Base-by-base conservation (phyloP, 2,113 vertebrate species). In the Podarcis muralis region DNA sequence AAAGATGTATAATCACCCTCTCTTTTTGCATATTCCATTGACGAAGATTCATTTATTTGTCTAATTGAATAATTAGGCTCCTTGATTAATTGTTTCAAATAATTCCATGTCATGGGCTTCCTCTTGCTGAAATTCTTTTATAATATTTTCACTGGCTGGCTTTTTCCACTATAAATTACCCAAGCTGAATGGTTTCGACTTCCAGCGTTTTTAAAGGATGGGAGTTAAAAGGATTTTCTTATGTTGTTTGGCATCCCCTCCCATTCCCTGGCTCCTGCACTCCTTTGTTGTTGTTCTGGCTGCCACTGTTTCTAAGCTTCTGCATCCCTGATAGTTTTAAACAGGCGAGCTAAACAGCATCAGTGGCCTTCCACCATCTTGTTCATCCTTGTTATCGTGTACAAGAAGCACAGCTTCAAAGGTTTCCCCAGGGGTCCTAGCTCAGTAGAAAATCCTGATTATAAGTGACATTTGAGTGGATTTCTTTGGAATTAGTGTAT, bases 391-490 rank as follows among this genome's bases (percentile, higher is more conserved):
- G 95, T 92, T 96, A 96, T 95, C 93, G 65, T 95, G 88, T 91
- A 92, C 93, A 96, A 92, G 92, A 95, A 95, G 95, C 95, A 90
- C 88, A 96, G 96, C 95, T 96, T 96, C 95, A 97, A 95, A 97
- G 92, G 93, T 95, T 97, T 96, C 97, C 96, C 96, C 96, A 96
- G 97, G 96, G 96, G 96, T 97, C 95, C 95, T 94, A 93, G 94
- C 93, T 95, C 95, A 96, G 96, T 93, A 96, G 96, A 97, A 97
- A 97, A 97, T 95, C 95, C 96, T 98, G 96, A 98, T 97, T 96
- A 96, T 97, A 97, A 97, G 96, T 97, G 97, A 97, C 96, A 96
- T 97, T 96, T 96, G 96, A 97, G 97, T 97, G 96, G 97, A 97
- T 96, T 96, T 97, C 74, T 88, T 96, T 96, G 96, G 96, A 97